A percentile compares a stretch with the other conserved stretches of the same genome.
Evolutionary conservation across 2,888 invertebrate genomes (phyloP).

Genomic region (Dinocampus coccinellae): DNA sequence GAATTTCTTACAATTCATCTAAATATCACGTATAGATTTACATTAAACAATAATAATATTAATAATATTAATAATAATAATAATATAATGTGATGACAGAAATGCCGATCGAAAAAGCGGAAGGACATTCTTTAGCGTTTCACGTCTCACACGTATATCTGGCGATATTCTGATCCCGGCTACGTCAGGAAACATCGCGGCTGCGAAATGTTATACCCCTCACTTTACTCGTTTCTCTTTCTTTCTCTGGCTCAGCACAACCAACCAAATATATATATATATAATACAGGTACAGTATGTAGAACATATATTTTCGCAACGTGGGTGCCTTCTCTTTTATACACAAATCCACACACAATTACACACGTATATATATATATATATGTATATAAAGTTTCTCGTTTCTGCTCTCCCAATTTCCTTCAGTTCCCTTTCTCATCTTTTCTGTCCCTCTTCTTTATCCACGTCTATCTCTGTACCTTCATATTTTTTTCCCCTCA

Average conservation of each 20-base stretch:
- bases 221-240: slow-evolving; percentile 23
- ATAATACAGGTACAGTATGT: slow-evolving; percentile 14
- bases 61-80: neutral
- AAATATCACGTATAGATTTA: neutral
- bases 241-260: slow-evolving; percentile 30
- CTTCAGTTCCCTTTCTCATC: slow-evolving; percentile 40
- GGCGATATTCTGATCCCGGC: slow-evolving; percentile 41
- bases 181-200: slow-evolving; percentile 38
- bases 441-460: slow-evolving; percentile 34
- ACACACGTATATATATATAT: slow-evolving; percentile 25
- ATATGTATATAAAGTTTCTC: slow-evolving; percentile 22
- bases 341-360: slow-evolving; percentile 33
- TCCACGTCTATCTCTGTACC: slow-evolving; percentile 38
- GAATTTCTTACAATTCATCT: too few relatives aligned
- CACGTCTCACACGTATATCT: slow-evolving; percentile 35
- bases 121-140: slow-evolving; percentile 19
- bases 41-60: neutral
- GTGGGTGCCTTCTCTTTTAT: slow-evolving; percentile 39
- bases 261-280: slow-evolving; percentile 20
- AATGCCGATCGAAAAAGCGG: neutral
- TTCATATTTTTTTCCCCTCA: slow-evolving; percentile 35
- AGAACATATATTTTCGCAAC: slow-evolving; percentile 30
- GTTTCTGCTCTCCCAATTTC: slow-evolving; percentile 39
- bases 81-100: neutral
- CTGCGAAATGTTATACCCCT: slow-evolving; percentile 24